A percentile compares a stretch with the other conserved stretches of the same genome.
Conservation (phyloP, 1,140 invertebrate species). For the Heterodera schachtii region DNA sequence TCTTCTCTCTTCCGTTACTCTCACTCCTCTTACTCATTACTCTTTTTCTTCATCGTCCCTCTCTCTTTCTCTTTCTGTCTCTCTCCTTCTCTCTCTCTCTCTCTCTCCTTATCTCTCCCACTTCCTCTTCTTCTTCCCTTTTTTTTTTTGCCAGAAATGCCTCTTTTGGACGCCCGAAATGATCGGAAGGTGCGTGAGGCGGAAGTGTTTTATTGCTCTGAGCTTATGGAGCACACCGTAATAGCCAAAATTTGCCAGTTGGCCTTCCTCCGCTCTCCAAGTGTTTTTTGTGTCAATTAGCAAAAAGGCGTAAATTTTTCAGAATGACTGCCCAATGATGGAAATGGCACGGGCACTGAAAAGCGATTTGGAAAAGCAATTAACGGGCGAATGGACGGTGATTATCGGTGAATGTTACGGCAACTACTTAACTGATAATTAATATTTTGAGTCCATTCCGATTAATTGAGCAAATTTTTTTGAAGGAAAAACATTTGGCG, state of each 20-base stretch:
- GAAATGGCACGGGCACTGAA: slow-evolving; percentile 21
- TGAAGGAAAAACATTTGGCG: slow-evolving; percentile 26
- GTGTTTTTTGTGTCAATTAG: neutral
- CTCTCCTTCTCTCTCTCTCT: neutral
- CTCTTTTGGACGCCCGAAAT: slow-evolving; percentile 15
- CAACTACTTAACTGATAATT: neutral
- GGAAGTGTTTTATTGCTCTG: slow-evolving; percentile 25
- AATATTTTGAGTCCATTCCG: neutral
- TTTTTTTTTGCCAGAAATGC: slow-evolving; percentile 18
- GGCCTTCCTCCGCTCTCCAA: neutral
- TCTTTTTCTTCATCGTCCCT: too few relatives aligned
- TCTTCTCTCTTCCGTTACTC: too few relatives aligned
- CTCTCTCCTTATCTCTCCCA: neutral
- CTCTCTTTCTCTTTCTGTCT: too few relatives aligned
- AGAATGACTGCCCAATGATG: slow-evolving; percentile 7
- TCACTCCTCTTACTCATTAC: too few relatives aligned
- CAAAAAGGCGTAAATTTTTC: neutral
- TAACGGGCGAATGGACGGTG: slow-evolving; percentile 17
- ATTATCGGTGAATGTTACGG: slow-evolving; percentile 4
- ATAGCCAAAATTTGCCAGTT: slow-evolving; percentile 10
- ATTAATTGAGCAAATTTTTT: neutral
- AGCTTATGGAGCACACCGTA: slow-evolving; percentile 5
- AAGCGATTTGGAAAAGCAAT: slow-evolving; percentile 15
- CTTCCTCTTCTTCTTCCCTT: neutral
- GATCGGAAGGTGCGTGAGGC: slow-evolving; percentile 28